Base-by-base conservation (phyloP, 2,113 vertebrate genomes). In the Saguinus midas region DNA sequence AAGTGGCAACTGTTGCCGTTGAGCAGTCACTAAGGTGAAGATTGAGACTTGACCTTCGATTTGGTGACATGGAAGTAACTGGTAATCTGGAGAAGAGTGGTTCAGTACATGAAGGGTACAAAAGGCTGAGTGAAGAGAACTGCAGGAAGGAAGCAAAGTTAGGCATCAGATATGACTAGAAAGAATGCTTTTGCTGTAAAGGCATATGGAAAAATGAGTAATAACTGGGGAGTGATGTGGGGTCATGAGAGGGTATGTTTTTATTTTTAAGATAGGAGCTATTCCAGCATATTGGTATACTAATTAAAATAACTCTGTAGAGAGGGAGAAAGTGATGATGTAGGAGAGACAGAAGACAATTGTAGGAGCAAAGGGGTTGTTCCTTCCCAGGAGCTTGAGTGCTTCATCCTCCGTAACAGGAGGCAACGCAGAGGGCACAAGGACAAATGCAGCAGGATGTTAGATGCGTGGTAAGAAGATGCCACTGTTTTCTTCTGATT, bases 391-490 rank as follows among this genome's bases (percentile, higher is more conserved):
- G 52, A 61, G 6, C 29, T 20, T 27, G 32, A n/a, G 48, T 45
- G 4, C 16, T 8, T 18, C 8, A 4, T 16, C 43, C 45, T 45
- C 73, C 21, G n/a, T 37, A 25, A n/a, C 37, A 61, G 27, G 82
- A 37, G 45, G 75, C 52, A 4, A 3, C 3, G 7, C 17, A 2
- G 73, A 43, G 20, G 2, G 32, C 58, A 8, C 45, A 12, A 43
- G 48, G 57, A 75, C 40, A 32, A 2, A 17, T 21, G 20, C 16
- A 50, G 27, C 27, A 18, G 23, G 35, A 29, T 3, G 29, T 20
- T 1, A 16, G 78, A 1, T 12, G 43, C 6, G 4, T 0, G 21
- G 40, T 32, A 2, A 25, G 66, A 61, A 23, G 27, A 27, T 3
- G 20, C 0, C 0, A 1, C 16, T 6, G 2, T 81, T 61, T 25